Base-by-base conservation (phyloP, 2,888 invertebrate species). In the Tanypteryx hageni region DNA sequence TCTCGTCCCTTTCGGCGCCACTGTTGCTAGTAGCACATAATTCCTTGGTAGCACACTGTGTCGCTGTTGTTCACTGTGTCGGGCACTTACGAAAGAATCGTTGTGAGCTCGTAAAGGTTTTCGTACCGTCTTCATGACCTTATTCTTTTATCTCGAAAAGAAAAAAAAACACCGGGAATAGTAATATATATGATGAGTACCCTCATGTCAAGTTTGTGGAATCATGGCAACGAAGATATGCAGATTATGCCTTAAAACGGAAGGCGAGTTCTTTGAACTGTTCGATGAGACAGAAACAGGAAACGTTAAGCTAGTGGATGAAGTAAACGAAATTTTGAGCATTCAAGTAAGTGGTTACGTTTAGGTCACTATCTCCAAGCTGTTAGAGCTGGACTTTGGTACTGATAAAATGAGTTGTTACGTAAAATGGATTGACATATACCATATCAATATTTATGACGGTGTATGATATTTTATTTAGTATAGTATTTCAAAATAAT, bases 321-420 rank as follows among this genome's bases (percentile, higher is more conserved):
- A 89, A 18, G n/a, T 89, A 13, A 44, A 56, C 61, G 31, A n/a
- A 14, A 27, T 89, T 64, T 68, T 89, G 44, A 64, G 64, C 64
- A 44, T 89, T 18, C 18, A 61, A 89, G 89, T 89, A 68, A 89
- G 89, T 89, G 27, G 8, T 27, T 11, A 68, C n/a, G 68, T 68
- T 18, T n/a, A n/a, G 9, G 18, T 68, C n/a, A 18, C 22, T 1
- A 13, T 5, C 22, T n/a, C 10, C 22, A 16, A 7, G 7, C 64
- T 64, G n/a, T 18, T 9, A 22, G 7, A 68, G 4, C 22, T 68
- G 68, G n/a, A 18, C 8, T 68, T 64, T 3, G 64, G 64, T 64
- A 0, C 7, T 64, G n/a, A 64, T 14, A n/a, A 64, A 18, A 64
- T 8, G 16, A 64, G 16, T 0, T 14, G 18, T 64, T n/a, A n/a